Conservation (phyloP, 1,140 invertebrate species). For the Microplitis mediator region DNA sequence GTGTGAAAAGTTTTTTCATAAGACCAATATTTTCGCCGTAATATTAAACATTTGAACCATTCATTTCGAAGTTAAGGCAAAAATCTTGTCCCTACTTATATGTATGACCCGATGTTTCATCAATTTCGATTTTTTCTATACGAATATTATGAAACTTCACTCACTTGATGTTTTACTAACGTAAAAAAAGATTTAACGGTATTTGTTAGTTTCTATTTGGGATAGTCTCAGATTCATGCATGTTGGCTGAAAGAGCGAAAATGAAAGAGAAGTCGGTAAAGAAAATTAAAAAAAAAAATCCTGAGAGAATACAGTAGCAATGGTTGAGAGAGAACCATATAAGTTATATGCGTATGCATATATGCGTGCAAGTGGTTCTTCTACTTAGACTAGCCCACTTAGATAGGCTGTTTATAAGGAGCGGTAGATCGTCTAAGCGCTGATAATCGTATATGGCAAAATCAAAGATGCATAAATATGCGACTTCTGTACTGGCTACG, state of each 20-base stretch:
- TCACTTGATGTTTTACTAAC: too few species aligned
- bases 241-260: not conserved
- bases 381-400: conserved; percentile 4
- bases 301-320: conserved; percentile 10
- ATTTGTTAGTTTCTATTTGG: too few species aligned
- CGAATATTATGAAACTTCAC: too few species aligned
- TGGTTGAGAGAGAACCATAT: not conserved
- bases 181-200: too few species aligned
- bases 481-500: not conserved
- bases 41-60: too few species aligned
- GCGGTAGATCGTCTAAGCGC: not conserved
- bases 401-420: not conserved
- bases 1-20: too few species aligned
- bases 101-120: too few species aligned
- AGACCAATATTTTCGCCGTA: too few species aligned
- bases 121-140: too few species aligned
- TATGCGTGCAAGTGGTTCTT: conserved; percentile 25
- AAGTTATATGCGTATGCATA: conserved; percentile 16
- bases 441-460: conserved; percentile 1
- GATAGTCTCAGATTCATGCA: too few species aligned
- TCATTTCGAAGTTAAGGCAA: too few species aligned
- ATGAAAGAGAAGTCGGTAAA: not conserved
- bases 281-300: not conserved
- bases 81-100: too few species aligned
- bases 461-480: conserved; percentile 1